phyloP scores from a whole-genome alignment of 2,888 invertebrate genomes.

The Macaria liturata region DNA sequence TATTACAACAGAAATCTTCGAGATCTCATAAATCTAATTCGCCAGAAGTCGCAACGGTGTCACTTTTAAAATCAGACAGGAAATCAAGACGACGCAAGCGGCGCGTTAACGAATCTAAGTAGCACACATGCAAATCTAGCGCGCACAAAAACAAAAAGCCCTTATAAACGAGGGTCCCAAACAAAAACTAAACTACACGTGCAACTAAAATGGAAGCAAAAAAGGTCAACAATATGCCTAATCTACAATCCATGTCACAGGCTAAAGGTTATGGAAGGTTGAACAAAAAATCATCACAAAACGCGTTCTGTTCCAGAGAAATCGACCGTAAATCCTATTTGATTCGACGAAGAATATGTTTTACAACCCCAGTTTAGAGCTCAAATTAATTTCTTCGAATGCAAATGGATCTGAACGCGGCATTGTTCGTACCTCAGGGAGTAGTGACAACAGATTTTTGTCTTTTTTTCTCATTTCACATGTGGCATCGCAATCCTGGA shows the following conservation, averaged over 20 bases:
- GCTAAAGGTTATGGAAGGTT: conserved; percentile 82
- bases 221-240: conserved; percentile 83
- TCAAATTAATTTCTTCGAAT: conserved; percentile 45
- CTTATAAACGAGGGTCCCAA: conserved; percentile 48
- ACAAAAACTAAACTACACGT: conserved; percentile 74
- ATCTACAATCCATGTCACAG: conserved; percentile 82
- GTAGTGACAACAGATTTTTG: conserved; percentile 81
- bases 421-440: conserved; percentile 80
- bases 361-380: conserved; percentile 48
- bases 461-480: conserved; percentile 77
- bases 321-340: conserved; percentile 61
- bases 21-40: conserved; percentile 51
- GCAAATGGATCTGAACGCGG: conserved; percentile 51
- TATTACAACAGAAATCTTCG: conserved; percentile 47
- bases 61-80: conserved; percentile 46
- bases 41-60: conserved; percentile 38
- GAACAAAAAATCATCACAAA: conserved; percentile 75
- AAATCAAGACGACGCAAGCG: conserved; percentile 53
- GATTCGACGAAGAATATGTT: conserved; percentile 44
- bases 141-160: conserved; percentile 65
- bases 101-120: conserved; percentile 40
- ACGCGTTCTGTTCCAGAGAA: conserved; percentile 63
- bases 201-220: conserved; percentile 73
- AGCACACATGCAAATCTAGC: conserved; percentile 71
- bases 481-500: conserved; percentile 82